Conservation (phyloP, 2,113 vertebrate species). For the Tursiops truncatus region DNA sequence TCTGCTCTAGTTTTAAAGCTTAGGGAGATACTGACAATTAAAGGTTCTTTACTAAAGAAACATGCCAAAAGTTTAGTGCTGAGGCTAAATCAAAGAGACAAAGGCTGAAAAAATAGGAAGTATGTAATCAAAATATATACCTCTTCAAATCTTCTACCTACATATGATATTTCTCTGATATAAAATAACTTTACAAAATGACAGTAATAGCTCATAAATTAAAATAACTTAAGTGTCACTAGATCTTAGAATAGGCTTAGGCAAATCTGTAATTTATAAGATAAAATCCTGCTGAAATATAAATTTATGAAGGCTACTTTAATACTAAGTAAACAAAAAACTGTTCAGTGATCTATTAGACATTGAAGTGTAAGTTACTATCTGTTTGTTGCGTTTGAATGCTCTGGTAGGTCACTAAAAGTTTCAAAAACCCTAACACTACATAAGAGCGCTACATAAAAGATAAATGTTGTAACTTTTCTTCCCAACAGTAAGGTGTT, state of each 20-base stretch:
- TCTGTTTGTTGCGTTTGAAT: not conserved
- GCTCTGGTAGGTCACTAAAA: not conserved
- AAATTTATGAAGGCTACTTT: not conserved
- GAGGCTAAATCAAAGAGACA: not conserved
- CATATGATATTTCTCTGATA: not conserved
- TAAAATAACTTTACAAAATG: constrained; percentile 3
- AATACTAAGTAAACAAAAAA: constrained; percentile 10
- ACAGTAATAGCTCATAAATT: not conserved
- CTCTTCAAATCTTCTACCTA: not conserved
- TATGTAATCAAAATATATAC: not conserved
- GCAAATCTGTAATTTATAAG: not conserved
- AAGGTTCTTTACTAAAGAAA: not conserved
- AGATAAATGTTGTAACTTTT: not conserved
- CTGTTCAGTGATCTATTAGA: not conserved
- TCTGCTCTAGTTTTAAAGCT: not conserved
- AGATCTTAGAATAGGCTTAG: not conserved
- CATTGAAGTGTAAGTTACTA: not conserved
- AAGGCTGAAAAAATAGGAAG: not conserved
- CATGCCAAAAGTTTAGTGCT: not conserved
- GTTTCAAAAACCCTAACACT: not conserved
- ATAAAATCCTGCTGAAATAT: not conserved
- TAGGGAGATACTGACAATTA: not conserved
- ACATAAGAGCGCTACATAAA: not conserved
- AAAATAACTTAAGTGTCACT: not conserved
- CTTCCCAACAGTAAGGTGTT: not conserved